These are phyloP conservation scores for Fukomys damarensis DNA, from an alignment of 2,113 vertebrate species.

Conservation along the genomic window DNA sequence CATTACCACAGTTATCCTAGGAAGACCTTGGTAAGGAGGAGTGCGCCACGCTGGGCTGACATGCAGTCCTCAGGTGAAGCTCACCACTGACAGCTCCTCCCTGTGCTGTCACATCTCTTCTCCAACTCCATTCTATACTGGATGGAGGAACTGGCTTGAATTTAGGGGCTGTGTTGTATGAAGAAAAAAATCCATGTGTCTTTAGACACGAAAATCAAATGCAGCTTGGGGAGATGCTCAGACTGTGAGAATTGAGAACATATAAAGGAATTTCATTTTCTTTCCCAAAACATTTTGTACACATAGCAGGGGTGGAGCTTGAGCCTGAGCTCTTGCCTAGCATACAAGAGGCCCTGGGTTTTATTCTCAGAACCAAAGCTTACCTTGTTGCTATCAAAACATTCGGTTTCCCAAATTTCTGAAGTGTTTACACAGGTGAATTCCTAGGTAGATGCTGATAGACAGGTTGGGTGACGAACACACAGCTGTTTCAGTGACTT, in stretches of 20 bases:
- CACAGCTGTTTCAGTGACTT: not conserved
- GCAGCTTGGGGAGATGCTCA: constrained; percentile 39
- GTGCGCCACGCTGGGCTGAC: not conserved
- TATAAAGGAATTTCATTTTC: not conserved
- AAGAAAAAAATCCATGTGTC: constrained; percentile 24
- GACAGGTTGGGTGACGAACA: not conserved
- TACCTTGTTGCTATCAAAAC: not conserved
- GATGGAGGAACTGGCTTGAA: constrained; percentile 25
- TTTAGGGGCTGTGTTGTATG: not conserved
- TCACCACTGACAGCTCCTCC: not conserved
- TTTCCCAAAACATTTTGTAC: not conserved
- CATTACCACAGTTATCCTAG: not conserved
- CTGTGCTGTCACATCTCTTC: not conserved
- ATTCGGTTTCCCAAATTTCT: not conserved
- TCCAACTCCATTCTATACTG: not conserved
- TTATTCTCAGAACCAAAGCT: not conserved
- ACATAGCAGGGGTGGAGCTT: not conserved
- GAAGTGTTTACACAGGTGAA: not conserved
- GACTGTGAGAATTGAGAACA: constrained; percentile 43
- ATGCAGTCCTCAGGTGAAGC: not conserved
- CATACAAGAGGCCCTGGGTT: not conserved
- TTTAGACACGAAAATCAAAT: constrained; percentile 58
- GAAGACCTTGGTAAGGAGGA: too few relatives aligned
- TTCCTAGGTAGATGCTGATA: not conserved
- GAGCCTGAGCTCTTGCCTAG: not conserved